Conservation (phyloP, 2,113 vertebrate genomes). For the Stictonetta naevosa region DNA sequence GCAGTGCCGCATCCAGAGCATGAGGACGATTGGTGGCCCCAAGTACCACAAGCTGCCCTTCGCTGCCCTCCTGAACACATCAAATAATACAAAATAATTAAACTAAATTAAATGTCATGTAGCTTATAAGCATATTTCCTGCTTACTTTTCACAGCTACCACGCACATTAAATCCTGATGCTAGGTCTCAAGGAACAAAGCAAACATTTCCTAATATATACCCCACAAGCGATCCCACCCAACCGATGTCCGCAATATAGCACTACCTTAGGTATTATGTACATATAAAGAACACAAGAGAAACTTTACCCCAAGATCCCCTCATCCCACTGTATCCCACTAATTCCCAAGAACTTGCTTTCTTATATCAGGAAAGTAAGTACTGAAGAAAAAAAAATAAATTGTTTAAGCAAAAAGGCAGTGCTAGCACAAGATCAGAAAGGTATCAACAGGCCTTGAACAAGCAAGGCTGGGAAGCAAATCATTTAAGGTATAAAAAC, state of each 20-base stretch:
- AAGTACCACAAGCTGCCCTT: constrained; percentile 91
- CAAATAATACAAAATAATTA: not conserved
- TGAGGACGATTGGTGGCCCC: constrained; percentile 96
- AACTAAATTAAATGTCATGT: not conserved
- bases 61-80: constrained; percentile 83
- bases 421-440: not conserved
- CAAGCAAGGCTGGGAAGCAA: not conserved
- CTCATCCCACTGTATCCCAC: not conserved
- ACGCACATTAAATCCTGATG: not conserved
- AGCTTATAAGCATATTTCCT: not conserved
- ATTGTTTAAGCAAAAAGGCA: not conserved
- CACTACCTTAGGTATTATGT: not conserved
- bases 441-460: not conserved
- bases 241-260: not conserved
- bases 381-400: not conserved
- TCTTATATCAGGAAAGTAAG: not conserved
- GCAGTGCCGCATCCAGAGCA: constrained; percentile 89
- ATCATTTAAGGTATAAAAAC: not conserved
- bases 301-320: not conserved
- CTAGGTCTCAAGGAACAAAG: not conserved
- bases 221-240: not conserved
- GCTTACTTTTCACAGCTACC: not conserved
- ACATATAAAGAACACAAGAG: not conserved
- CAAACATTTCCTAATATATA: not conserved
- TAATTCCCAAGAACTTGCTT: not conserved